These are phyloP conservation scores for Spisula subtruncata DNA, from an alignment of 2,888 invertebrate genomes.

Conservation along the genomic window DNA sequence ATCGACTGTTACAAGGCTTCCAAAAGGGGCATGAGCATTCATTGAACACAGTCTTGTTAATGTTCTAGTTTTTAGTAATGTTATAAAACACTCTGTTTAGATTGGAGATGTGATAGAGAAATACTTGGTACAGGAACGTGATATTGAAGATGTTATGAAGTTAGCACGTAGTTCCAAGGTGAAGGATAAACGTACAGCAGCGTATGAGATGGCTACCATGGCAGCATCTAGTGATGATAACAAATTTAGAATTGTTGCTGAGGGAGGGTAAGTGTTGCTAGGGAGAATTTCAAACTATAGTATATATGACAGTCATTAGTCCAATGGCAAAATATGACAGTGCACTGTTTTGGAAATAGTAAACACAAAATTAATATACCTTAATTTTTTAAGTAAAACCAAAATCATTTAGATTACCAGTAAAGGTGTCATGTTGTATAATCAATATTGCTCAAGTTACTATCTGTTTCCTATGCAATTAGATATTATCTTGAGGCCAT, in stretches of 20 bases:
- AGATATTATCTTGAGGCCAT: too few species aligned
- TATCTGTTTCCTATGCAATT: too few species aligned
- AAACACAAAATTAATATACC: background rate
- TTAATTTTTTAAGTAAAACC: background rate
- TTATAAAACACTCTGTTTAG: constrained; percentile 64
- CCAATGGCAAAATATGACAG: too few species aligned
- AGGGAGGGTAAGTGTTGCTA: constrained; percentile 82
- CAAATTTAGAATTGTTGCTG: constrained; percentile 86
- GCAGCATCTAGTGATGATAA: constrained; percentile 86
- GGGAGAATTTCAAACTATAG: too few species aligned
- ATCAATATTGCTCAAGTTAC: too few species aligned
- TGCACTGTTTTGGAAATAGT: background rate
- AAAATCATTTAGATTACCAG: background rate
- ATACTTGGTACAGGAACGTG: constrained; percentile 84
- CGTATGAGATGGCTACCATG: constrained; percentile 86
- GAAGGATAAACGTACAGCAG: constrained; percentile 84
- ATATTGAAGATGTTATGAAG: constrained; percentile 85
- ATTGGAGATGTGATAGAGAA: constrained; percentile 84
- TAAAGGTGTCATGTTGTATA: too few species aligned
- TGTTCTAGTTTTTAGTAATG: too few species aligned
- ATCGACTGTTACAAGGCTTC: too few species aligned
- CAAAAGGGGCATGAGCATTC: too few species aligned
- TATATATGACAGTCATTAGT: too few species aligned
- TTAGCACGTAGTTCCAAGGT: constrained; percentile 80
- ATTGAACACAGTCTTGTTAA: too few species aligned